Evolutionary conservation across 1,140 invertebrate genomes (phyloP), one percentile per base, ranked within the genome.

Genomic region (Chrysomallon squamiferum): DNA sequence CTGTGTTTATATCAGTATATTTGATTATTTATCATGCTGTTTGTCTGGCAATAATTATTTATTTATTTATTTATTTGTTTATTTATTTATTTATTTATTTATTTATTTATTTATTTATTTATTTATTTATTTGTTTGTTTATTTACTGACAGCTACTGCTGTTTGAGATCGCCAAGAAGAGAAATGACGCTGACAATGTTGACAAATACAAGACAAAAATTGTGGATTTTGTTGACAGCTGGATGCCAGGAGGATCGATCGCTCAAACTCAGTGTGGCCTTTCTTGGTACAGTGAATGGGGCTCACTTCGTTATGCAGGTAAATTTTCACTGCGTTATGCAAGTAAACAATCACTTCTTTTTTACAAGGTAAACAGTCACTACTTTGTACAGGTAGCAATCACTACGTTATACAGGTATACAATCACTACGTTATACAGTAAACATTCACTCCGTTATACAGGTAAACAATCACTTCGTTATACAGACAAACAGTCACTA

Each of bases 231-330:
- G 59, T 80, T 9, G 64, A 33, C 2, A 45, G 72, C 20, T 81
- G 79, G 79, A 67, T 77, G 68, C 79, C 77, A 2, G 77, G 77
- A 13, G 77, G 78, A 13, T 27, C 58, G 3, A 49, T 80, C 5
- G 62, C 67, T 29, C 77, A 80, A 62, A 80, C 73, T 2, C 79
- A 77, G 0, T 65, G 71, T 32, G 80, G 80, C 3, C 62, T 81
- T 62, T 79, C 76, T 15, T 79, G 63, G 35, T 66, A 75, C 13
- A 20, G 38, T 15, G 58, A 74, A 29, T 81, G 79, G 79, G 80
- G 79, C 9, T 47, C 77, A 0, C 67, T 79, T 2, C 61, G 80
- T 70, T 81, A 82, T 59, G 59, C 80, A 64, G 72, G 78, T 78
- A 59, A 47, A 58, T 29, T 20, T 18, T 22, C n/a, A n/a, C n/a